Evolutionary conservation across 2,797 vertebrate species (phyloP).

Genomic region (Peromyscus aztecus): DNA sequence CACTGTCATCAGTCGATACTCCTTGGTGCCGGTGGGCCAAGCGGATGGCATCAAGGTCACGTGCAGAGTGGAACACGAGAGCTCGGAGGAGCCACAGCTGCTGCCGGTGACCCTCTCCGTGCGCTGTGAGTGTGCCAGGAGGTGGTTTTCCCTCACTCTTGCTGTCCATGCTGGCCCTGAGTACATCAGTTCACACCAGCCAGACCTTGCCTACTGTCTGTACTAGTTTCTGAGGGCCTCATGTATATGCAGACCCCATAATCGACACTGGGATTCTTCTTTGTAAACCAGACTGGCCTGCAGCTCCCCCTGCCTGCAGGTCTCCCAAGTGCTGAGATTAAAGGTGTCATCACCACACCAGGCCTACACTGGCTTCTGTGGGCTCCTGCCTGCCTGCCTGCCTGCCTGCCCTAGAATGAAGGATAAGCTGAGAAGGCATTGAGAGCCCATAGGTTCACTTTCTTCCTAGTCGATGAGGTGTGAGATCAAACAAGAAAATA

Average conservation of each 20-base stretch:
- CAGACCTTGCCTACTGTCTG: not conserved
- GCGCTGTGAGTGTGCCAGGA: constrained; percentile 89
- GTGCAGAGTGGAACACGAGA: constrained; percentile 90
- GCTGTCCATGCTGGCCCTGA: not conserved
- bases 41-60: constrained; percentile 90
- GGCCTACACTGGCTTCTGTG: not conserved
- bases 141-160: not conserved
- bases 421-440: not conserved
- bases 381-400: not conserved
- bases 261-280: not conserved
- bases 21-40: constrained; percentile 85
- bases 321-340: not conserved
- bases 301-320: not conserved
- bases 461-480: not conserved
- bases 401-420: no score
- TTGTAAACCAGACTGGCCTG: not conserved
- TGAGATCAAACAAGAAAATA: not conserved
- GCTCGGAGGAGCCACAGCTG: constrained; percentile 83
- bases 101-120: constrained; percentile 89
- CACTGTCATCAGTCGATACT: constrained; percentile 91
- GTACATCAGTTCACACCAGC: not conserved
- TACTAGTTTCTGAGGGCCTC: not conserved
- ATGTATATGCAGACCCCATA: no score
- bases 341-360: not conserved
- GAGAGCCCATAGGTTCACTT: not conserved